Base-by-base conservation (phyloP, 2,888 invertebrate species). In the Coenonympha arcania region DNA sequence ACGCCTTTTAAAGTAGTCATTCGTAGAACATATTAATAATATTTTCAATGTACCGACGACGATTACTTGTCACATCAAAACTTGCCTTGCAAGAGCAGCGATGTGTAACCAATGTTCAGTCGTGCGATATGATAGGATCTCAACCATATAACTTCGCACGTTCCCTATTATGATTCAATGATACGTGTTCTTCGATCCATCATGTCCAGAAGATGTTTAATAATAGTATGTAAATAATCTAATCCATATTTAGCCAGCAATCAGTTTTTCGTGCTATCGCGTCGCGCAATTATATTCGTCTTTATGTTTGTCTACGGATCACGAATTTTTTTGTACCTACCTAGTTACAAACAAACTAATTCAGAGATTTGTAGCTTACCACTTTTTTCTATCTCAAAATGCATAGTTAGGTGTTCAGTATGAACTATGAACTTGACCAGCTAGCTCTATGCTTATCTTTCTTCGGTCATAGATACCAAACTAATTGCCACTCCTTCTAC, bases 51-150 rank as follows among this genome's bases (percentile, higher is more conserved):
- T 15, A 11, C 34, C 40, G 43, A 31, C 30, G 40, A 44, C 37
- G 48, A 51, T 50, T 52, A 39, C 46, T 50, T 58, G 54, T 54
- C 56, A n/a, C n/a, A n/a, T n/a, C n/a, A 54, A 50, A 57, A 50
- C 54, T 54, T 48, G 43, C 40, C 33, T 50, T 43, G 41, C 39
- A 45, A 48, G 30, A 30, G 42, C 51, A 43, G 40, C 48, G 55
- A 50, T 37, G 53, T 52, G 58, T 36, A 58, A 47, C 44, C 48
- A 37, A 57, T 51, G 54, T 42, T 56, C 59, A 55, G 48, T 57
- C 55, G 44, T 56, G 61, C 58, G 58, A 57, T 57, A 44, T 54
- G 59, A 59, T 59, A 51, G 44, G 56, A 57, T 54, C 45, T 50
- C 43, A 54, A 52, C 49, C 28, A 37, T 42, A 30, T 42, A 11